Base-by-base conservation (phyloP, 2,888 invertebrate species). In the Aplocera efformata region DNA sequence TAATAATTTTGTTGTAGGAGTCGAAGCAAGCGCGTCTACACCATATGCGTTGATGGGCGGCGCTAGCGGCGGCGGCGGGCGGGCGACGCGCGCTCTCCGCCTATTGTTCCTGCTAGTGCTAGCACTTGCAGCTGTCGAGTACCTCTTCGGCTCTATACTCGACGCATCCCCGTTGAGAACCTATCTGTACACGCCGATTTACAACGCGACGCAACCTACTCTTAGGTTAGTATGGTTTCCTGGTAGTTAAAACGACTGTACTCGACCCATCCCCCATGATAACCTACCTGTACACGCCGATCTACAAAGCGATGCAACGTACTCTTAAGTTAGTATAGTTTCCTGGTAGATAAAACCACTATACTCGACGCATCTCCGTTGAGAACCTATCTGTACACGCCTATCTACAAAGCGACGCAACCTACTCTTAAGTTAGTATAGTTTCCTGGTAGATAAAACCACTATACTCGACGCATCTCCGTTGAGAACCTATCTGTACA, bases 101-200 rank as follows among this genome's bases (percentile, higher is more conserved):
- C 77, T 85, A 62, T 76, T 88, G 52, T 61, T 86, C 43, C 72
- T 88, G 56, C 77, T 92, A 59, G 90, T 93, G 65, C 75, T 93
- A 51, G 90, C 91, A 46, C 89, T 93, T 36, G 91, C 92, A 37
- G 90, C 90, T n/a, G 85, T 93, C 33, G 92, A 93, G 78, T 93
- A 92, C 80, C 89, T 92, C 49, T 91, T 92, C 79, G 93, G 92
- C 57, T 90, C 91, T 37, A 90, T 92, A 47, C 83, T 92, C 49
- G 91, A 92, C 64, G 82, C 81, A 8, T 89, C 89, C 35, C 84
- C 81, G 21, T 72, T 86, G 55, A 57, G 79, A 60, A 79, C 90
- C 47, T 82, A 84, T 57, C 65, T 89, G 48, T 73, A 90, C 72
- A 89, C 90, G 43, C 86, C 88, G 27, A 55, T 72, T 1, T 79